Evolutionary conservation across 2,888 invertebrate species (phyloP).

Genomic region (Beris morrisii): DNA sequence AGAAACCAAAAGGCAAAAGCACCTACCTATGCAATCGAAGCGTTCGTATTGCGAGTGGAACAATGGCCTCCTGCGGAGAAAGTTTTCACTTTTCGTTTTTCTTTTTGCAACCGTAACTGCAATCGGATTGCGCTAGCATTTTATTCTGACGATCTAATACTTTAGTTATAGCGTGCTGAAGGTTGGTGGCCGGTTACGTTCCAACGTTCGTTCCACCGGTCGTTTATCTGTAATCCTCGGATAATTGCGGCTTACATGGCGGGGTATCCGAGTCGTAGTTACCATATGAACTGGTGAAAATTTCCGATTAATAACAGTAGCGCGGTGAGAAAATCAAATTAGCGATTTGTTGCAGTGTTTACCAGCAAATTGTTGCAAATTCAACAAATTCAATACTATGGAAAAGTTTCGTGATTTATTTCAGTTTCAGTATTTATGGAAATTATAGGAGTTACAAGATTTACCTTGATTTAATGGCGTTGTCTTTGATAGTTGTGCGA

Average conservation of each 20-base stretch:
- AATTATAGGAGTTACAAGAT: no score
- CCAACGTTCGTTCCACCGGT: neutral
- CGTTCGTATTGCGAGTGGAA: conserved; percentile 3
- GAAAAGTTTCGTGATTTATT: no score
- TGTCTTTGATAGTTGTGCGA: no score
- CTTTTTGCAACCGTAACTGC: conserved; percentile 2
- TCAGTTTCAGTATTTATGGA: no score
- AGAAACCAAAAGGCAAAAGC: neutral
- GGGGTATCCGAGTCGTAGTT: neutral
- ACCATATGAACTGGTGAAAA: no score
- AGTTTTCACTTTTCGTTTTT: conserved; percentile 26
- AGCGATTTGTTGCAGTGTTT: conserved; percentile 4
- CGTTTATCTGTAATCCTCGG: conserved; percentile 13
- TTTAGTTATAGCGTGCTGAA: conserved; percentile 2
- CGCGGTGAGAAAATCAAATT: conserved; percentile 5
- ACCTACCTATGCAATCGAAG: neutral
- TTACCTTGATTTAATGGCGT: no score
- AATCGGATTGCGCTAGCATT: neutral
- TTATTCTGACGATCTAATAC: conserved; percentile 9
- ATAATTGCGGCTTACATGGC: conserved; percentile 19
- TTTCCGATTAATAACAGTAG: no score
- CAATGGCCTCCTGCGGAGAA: conserved; percentile 22
- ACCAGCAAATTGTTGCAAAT: no score
- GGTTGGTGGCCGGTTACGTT: conserved; percentile 30
- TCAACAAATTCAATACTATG: no score